phyloP scores from a whole-genome alignment of 2,888 invertebrate genomes.

The Luperina testacea region DNA sequence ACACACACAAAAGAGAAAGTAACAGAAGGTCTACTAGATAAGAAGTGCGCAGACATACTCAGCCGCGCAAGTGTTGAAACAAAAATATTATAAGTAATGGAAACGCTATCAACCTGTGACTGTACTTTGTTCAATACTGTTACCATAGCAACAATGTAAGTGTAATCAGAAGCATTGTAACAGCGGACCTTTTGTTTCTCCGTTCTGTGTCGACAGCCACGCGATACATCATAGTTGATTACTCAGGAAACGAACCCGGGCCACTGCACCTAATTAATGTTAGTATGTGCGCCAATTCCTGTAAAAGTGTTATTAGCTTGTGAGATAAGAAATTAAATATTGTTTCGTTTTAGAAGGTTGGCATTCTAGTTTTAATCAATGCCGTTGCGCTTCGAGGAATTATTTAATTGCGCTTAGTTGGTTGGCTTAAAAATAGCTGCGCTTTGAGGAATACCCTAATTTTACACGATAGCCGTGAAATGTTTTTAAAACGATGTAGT shows the following conservation, averaged over 20 bases:
- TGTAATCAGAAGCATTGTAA: background rate
- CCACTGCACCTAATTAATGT: slow-evolving; percentile 51
- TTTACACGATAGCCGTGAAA: background rate
- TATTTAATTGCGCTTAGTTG: too few species aligned
- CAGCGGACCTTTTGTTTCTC: slow-evolving; percentile 3
- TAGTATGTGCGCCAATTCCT: slow-evolving; percentile 35
- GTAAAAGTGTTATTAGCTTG: slow-evolving; percentile 37
- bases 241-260: slow-evolving; percentile 45
- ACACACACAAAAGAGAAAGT: background rate
- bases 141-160: background rate
- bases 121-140: too few species aligned
- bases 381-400: too few species aligned
- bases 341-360: slow-evolving; percentile 6
- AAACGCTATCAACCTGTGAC: background rate
- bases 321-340: slow-evolving; percentile 18
- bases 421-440: too few species aligned
- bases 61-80: background rate
- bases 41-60: background rate
- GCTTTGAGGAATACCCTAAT: background rate
- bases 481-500: background rate
- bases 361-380: background rate
- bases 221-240: slow-evolving; percentile 59
- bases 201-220: background rate
- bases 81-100: too few species aligned
- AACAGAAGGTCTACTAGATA: slow-evolving; percentile 23